Percentiles rank a stretch among this genome's conserved stretches.
Evolutionary conservation across 2,797 vertebrate genomes (phyloP).

Genomic region (Danio jaintianensis): DNA sequence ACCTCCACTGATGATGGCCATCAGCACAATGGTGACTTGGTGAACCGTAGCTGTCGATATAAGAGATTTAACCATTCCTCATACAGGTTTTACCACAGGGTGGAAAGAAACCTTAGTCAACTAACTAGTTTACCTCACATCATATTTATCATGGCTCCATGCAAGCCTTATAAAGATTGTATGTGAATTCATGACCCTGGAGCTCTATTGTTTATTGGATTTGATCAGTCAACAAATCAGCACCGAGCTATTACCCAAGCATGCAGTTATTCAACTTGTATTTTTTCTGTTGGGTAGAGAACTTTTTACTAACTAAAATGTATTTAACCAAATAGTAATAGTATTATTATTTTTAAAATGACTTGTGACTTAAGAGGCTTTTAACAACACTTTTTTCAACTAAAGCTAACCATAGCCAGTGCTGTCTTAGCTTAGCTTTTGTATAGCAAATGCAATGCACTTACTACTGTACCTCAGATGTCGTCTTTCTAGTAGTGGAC

Average conservation of each 20-base stretch:
- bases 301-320: too few species aligned
- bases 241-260: neutral
- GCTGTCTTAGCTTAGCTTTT: too few species aligned
- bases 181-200: conserved; percentile 11
- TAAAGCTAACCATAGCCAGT: too few species aligned
- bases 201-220: neutral
- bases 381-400: too few species aligned
- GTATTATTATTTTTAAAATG: too few species aligned
- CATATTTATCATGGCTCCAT: conserved; percentile 23
- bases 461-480: too few species aligned
- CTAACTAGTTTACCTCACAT: conserved; percentile 11
- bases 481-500: too few species aligned
- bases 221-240: conserved; percentile 13
- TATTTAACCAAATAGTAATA: too few species aligned
- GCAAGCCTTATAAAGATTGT: neutral
- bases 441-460: too few species aligned
- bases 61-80: conserved; percentile 42
- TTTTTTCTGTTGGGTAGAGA: too few species aligned
- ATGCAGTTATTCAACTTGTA: neutral
- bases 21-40: conserved; percentile 22
- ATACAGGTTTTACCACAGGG: conserved; percentile 9
- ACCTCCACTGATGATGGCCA: conserved; percentile 38
- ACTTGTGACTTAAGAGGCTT: too few species aligned
- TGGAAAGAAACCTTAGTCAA: conserved; percentile 29
- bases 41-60: conserved; percentile 22